Percentiles rank a stretch among this genome's conserved stretches.
Conservation (phyloP, 2,888 invertebrate genomes). For the Eupithecia exiguata region DNA sequence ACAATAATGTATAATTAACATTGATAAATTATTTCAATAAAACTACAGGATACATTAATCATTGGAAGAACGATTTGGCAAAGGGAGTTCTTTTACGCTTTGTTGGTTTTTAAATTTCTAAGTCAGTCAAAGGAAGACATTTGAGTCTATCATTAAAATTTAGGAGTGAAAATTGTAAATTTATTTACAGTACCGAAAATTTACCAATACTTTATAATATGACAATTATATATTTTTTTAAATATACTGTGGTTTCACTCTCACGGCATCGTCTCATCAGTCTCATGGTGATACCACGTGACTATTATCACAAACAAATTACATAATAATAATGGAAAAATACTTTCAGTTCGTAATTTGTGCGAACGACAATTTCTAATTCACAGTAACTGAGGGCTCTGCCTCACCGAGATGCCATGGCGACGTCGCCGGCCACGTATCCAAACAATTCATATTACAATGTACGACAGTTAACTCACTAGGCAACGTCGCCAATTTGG, state of each 20-base stretch:
- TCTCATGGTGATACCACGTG: background rate
- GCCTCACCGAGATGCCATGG: too few species aligned
- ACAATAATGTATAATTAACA: background rate
- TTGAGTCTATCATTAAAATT: slow-evolving; percentile 45
- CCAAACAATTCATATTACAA: too few species aligned
- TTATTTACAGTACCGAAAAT: background rate
- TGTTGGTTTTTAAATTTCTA: slow-evolving; percentile 34
- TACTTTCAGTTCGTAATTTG: background rate
- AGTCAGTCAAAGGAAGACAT: slow-evolving; percentile 51
- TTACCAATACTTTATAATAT: background rate
- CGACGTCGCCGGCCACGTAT: too few species aligned
- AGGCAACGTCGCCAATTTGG: too few species aligned
- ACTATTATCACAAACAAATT: background rate
- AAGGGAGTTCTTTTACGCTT: slow-evolving; percentile 59
- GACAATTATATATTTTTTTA: background rate
- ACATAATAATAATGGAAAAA: background rate
- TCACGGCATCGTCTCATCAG: background rate
- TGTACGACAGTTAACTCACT: too few species aligned
- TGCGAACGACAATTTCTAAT: background rate
- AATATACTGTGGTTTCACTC: background rate
- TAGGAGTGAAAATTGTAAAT: slow-evolving; percentile 7
- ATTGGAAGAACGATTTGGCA: slow-evolving; percentile 70
- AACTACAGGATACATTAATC: slow-evolving; percentile 20
- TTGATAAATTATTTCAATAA: slow-evolving; percentile 11
- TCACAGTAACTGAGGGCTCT: too few species aligned